Conservation (phyloP, 2,797 vertebrate species). For the Chiloscyllium punctatum region DNA sequence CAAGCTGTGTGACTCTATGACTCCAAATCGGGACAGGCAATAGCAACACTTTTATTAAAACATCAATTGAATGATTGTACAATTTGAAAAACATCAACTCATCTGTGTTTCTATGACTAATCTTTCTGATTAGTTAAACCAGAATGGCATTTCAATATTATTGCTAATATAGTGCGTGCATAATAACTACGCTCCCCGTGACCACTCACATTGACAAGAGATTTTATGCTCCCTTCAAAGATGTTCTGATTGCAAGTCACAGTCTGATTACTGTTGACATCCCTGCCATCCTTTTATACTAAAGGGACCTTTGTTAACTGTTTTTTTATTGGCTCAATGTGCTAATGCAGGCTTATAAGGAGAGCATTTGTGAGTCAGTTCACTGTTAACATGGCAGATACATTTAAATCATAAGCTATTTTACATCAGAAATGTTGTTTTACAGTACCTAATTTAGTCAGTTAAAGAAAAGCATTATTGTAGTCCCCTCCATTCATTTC, state of each 20-base stretch:
- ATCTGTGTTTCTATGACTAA: neutral
- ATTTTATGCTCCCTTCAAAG: neutral
- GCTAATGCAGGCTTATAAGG: neutral
- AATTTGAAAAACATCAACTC: no score
- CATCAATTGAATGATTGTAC: no score
- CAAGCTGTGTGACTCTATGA: no score
- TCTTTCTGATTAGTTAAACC: neutral
- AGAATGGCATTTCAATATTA: conserved; percentile 3
- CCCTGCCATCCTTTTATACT: neutral
- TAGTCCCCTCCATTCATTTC: neutral
- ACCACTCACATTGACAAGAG: neutral
- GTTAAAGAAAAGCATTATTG: neutral
- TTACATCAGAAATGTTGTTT: neutral
- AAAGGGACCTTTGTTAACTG: neutral
- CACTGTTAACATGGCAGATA: neutral
- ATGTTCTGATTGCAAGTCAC: neutral
- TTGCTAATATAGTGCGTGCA: neutral
- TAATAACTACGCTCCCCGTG: neutral
- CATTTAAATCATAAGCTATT: conserved; percentile 7
- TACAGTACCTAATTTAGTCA: neutral
- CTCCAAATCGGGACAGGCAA: no score
- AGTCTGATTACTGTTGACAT: neutral
- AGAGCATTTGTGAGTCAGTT: neutral
- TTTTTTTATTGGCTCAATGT: neutral
- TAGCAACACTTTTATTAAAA: no score